Percentiles rank a stretch among this genome's conserved stretches.
Evolutionary conservation across 2,888 invertebrate genomes (phyloP).

Genomic region (Drosophila prolongata): DNA sequence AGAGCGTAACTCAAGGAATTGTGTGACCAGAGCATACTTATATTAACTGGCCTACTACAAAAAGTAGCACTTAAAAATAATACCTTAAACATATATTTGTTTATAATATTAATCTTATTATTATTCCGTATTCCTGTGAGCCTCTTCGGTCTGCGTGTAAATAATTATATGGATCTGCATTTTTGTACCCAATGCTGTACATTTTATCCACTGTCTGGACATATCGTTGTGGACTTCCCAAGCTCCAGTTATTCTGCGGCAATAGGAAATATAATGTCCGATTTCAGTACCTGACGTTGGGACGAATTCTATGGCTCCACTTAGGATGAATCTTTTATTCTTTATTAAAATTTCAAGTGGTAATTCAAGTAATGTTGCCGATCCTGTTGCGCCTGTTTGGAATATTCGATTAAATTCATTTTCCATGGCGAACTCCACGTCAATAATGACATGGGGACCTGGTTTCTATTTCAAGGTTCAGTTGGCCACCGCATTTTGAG

Average conservation of each 20-base stretch:
- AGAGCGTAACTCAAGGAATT: too few species aligned
- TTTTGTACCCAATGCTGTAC: not conserved
- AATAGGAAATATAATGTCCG: slow-evolving; percentile 2
- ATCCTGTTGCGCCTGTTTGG: not conserved
- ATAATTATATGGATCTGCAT: not conserved
- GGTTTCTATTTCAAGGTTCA: slow-evolving; percentile 1
- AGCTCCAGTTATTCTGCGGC: not conserved
- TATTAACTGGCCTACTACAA: too few species aligned
- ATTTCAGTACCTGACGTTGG: not conserved
- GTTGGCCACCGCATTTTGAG: not conserved
- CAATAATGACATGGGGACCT: not conserved
- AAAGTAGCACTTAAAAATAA: too few species aligned
- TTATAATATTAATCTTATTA: too few species aligned
- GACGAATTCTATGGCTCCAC: not conserved
- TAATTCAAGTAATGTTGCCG: not conserved
- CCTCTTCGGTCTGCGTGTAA: not conserved
- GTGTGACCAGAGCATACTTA: too few species aligned
- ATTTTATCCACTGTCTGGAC: not conserved
- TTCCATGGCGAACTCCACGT: not conserved
- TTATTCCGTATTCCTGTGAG: too few species aligned
- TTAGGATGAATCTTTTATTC: not conserved
- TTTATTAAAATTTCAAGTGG: not conserved
- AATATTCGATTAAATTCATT: not conserved
- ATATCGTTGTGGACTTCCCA: not conserved
- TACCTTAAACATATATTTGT: too few species aligned